phyloP scores from a whole-genome alignment of 2,888 invertebrate species.

The Sminthurides aquaticus region DNA sequence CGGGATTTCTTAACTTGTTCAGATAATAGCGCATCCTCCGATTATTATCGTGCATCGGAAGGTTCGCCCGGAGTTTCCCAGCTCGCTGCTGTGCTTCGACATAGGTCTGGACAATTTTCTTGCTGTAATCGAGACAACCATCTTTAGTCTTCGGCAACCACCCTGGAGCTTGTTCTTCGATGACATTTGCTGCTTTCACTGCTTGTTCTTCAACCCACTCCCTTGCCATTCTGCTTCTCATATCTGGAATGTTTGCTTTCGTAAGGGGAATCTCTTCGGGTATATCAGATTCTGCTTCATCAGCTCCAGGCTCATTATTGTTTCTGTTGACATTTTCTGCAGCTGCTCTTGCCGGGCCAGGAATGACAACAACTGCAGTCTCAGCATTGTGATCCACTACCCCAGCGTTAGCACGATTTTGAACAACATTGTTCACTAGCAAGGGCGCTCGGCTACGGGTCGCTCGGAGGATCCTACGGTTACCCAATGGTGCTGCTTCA shows the following conservation, averaged over 20 bases:
- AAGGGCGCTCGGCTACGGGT: neutral
- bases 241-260: neutral
- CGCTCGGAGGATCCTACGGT: neutral
- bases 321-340: neutral
- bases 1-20: neutral
- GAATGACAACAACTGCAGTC: neutral
- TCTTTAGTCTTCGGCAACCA: conserved; percentile 9
- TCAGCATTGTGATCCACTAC: neutral
- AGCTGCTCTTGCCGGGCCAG: neutral
- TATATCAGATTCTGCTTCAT: neutral
- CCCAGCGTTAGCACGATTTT: neutral
- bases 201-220: conserved; percentile 9
- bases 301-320: neutral
- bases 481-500: neutral
- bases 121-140: conserved; percentile 1
- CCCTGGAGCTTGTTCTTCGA: neutral
- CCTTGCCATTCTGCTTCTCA: neutral
- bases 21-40: neutral
- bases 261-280: neutral
- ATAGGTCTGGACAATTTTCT: neutral
- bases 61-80: neutral
- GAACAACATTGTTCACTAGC: neutral
- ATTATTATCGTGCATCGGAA: neutral
- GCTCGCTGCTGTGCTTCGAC: neutral
- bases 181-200: neutral